These are phyloP conservation scores for Hydropsyche tenuis DNA, from an alignment of 1,140 invertebrate species.

Conservation along the genomic window DNA sequence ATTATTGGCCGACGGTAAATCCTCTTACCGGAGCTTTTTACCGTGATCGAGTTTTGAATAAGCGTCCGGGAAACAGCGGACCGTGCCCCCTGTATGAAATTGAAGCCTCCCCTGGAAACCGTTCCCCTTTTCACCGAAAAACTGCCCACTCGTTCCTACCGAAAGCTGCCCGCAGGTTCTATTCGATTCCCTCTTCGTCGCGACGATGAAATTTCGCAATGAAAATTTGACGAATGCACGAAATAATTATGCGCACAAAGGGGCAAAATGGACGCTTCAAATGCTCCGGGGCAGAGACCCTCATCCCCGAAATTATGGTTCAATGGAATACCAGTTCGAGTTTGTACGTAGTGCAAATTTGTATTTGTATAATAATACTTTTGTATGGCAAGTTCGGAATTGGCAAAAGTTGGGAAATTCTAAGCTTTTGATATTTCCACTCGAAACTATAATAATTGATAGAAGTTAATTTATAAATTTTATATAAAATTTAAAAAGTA, in stretches of 20 bases:
- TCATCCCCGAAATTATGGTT: neutral
- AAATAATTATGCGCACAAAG: conserved; percentile 18
- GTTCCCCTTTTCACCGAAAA: no score
- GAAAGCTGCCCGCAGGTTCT: neutral
- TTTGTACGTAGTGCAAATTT: no score
- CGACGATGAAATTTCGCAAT: conserved; percentile 25
- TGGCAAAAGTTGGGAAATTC: neutral
- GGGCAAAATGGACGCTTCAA: conserved; percentile 17
- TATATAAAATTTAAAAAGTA: no score
- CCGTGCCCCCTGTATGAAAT: neutral
- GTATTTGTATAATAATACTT: neutral
- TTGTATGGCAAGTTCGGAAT: neutral
- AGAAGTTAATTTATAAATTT: no score
- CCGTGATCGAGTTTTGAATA: conserved; percentile 45
- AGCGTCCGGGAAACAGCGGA: conserved; percentile 15
- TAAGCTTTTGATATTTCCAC: no score
- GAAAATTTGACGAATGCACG: conserved; percentile 39
- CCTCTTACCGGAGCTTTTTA: conserved; percentile 40
- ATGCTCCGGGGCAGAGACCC: neutral
- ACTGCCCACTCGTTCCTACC: neutral
- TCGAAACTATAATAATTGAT: no score
- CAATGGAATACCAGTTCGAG: no score
- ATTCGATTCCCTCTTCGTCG: neutral
- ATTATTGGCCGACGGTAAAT: conserved; percentile 38
- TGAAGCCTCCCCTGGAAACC: neutral